phyloP scores from a whole-genome alignment of 2,113 vertebrate genomes.

The Hoplias malabaricus region DNA sequence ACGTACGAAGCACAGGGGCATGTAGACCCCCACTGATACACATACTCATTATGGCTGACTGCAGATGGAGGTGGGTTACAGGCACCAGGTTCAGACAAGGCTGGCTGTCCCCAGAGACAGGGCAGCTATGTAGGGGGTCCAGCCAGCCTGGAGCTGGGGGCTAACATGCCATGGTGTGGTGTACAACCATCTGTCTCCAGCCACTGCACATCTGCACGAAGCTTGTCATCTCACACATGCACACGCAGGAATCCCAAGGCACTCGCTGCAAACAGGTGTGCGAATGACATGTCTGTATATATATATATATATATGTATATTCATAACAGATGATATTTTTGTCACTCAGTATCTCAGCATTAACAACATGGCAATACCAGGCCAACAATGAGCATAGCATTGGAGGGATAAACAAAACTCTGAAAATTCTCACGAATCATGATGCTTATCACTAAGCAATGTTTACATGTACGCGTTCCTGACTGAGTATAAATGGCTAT shows the following conservation, averaged over 20 bases:
- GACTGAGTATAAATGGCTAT: too few relatives aligned
- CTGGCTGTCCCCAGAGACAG: conserved; percentile 19
- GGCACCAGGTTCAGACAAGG: conserved; percentile 4
- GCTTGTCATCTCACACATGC: neutral
- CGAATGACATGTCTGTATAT: neutral
- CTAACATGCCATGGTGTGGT: conserved; percentile 1
- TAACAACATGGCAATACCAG: neutral
- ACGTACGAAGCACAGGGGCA: neutral
- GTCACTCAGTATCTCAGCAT: neutral
- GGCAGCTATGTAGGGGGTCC: conserved; percentile 20
- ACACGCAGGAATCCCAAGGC: neutral
- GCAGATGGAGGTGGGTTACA: conserved; percentile 14
- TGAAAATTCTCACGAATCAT: neutral
- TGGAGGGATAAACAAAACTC: neutral
- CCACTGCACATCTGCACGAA: neutral
- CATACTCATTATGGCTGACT: conserved; percentile 43
- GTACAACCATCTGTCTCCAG: neutral
- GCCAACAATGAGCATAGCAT: too few relatives aligned
- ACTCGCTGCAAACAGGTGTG: neutral
- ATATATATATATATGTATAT: neutral
- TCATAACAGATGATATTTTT: neutral
- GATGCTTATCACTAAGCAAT: neutral
- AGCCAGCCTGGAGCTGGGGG: neutral
- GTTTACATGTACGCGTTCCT: neutral
- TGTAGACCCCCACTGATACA: neutral